Percentiles rank a stretch among this genome's conserved stretches.
Conservation (phyloP, 2,797 vertebrate species). For the Valencia hispanica region DNA sequence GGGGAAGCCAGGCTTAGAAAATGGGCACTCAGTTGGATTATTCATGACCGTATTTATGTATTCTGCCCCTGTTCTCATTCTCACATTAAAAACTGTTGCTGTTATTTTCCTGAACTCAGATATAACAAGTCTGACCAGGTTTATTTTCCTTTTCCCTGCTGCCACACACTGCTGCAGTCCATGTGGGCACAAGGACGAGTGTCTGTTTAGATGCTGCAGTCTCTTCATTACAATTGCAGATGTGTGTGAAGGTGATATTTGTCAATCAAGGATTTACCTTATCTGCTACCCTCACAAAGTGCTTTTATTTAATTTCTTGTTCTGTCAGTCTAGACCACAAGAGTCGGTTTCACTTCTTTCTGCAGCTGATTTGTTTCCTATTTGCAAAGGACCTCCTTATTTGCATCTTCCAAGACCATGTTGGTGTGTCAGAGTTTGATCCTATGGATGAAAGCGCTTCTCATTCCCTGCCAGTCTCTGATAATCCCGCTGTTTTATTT, state of each 20-base stretch:
- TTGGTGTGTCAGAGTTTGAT: slow-evolving; percentile 51
- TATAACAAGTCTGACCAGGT: background rate
- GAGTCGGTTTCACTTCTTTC: slow-evolving; percentile 38
- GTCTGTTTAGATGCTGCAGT: slow-evolving; percentile 26
- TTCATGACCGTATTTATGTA: slow-evolving; percentile 10
- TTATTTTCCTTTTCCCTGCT: background rate
- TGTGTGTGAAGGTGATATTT: slow-evolving; percentile 33
- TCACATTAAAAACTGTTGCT: background rate
- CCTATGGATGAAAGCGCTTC: slow-evolving; percentile 51
- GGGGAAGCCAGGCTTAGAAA: slow-evolving; percentile 54
- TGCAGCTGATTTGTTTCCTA: slow-evolving; percentile 17
- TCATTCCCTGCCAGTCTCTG: slow-evolving; percentile 34
- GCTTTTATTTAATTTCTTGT: slow-evolving; percentile 31
- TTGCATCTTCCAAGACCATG: slow-evolving; percentile 56
- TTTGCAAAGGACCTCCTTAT: slow-evolving; percentile 45
- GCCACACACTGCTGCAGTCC: background rate
- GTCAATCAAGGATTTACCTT: slow-evolving; percentile 40
- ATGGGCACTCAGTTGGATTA: slow-evolving; percentile 42
- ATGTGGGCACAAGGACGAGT: background rate
- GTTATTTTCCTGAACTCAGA: background rate
- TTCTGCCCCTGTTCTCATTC: background rate
- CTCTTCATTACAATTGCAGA: slow-evolving; percentile 12
- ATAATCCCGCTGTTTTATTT: slow-evolving; percentile 40
- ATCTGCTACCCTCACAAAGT: slow-evolving; percentile 55
- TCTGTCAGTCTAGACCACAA: slow-evolving; percentile 43